Evolutionary conservation across 2,113 vertebrate genomes (phyloP).

Genomic region (Pantherophis guttatus): DNA sequence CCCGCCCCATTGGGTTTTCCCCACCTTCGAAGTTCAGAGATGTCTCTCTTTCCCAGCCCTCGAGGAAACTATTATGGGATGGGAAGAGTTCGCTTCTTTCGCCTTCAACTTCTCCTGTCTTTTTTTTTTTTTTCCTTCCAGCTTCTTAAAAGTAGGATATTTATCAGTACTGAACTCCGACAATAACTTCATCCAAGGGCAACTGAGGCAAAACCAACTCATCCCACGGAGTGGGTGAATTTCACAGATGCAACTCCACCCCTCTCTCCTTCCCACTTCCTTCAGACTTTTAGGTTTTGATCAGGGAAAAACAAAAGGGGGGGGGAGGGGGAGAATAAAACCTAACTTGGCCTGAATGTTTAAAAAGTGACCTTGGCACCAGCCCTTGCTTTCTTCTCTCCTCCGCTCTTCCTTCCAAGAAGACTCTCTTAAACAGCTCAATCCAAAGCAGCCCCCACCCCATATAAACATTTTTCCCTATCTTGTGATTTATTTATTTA

Average conservation of each 20-base stretch:
- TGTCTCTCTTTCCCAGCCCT: background rate
- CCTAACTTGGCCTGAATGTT: background rate
- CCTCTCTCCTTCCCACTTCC: background rate
- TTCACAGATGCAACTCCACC: background rate
- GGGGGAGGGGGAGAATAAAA: too few relatives aligned
- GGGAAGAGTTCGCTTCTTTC: background rate
- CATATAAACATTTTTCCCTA: background rate
- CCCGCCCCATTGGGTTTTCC: background rate
- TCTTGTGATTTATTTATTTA: background rate
- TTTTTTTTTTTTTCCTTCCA: background rate
- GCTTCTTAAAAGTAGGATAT: background rate
- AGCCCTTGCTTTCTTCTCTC: background rate
- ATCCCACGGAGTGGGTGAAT: background rate
- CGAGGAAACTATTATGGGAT: background rate
- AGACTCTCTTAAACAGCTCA: background rate
- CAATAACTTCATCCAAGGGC: background rate
- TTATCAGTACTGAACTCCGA: background rate
- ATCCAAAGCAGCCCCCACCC: background rate
- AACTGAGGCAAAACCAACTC: background rate
- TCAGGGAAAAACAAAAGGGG: background rate
- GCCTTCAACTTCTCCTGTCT: background rate
- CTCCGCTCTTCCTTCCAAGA: background rate
- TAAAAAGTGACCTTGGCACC: background rate
- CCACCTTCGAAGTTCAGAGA: background rate
- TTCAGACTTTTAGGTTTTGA: background rate